Conservation (phyloP, 2,888 invertebrate genomes). For the Opisthograptis luteolata region DNA sequence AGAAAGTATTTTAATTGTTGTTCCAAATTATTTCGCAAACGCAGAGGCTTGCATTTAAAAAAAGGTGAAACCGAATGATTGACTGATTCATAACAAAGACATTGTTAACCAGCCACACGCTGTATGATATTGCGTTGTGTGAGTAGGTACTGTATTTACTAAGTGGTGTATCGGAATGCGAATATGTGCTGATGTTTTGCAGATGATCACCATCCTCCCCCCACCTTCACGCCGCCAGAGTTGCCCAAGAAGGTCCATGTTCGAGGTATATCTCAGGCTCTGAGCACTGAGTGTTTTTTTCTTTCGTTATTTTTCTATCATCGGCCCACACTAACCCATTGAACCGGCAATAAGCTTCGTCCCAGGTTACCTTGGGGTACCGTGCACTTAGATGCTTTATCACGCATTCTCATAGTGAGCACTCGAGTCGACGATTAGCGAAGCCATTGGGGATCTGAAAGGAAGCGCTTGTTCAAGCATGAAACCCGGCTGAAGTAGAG, state of each 20-base stretch:
- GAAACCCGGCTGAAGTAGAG: constrained; percentile 65
- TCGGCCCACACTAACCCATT: constrained; percentile 75
- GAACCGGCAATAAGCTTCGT: constrained; percentile 75
- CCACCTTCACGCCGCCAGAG: constrained; percentile 99
- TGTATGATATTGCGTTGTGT: constrained; percentile 68
- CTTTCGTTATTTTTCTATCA: constrained; percentile 66
- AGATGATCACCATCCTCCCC: constrained; percentile 99
- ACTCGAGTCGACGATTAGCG: constrained; percentile 56
- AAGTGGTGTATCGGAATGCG: constrained; percentile 84
- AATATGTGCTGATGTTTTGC: constrained; percentile 91
- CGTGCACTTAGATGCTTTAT: constrained; percentile 81
- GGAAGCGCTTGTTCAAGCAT: constrained; percentile 70
- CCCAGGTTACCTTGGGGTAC: constrained; percentile 66
- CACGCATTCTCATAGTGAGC: constrained; percentile 81
- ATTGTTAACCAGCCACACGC: constrained; percentile 57
- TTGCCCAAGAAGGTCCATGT: constrained; percentile 99
- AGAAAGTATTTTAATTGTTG: constrained; percentile 14
- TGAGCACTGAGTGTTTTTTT: constrained; percentile 76
- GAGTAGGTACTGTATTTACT: constrained; percentile 71
- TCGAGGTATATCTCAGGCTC: constrained; percentile 90
- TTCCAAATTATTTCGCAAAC: constrained; percentile 17
- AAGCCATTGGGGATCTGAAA: constrained; percentile 46
- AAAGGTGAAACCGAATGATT: constrained; percentile 56
- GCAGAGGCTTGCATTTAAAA: constrained; percentile 33
- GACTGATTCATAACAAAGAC: constrained; percentile 37